Conservation (phyloP, 2,113 vertebrate species). For the Blennius ocellaris region DNA sequence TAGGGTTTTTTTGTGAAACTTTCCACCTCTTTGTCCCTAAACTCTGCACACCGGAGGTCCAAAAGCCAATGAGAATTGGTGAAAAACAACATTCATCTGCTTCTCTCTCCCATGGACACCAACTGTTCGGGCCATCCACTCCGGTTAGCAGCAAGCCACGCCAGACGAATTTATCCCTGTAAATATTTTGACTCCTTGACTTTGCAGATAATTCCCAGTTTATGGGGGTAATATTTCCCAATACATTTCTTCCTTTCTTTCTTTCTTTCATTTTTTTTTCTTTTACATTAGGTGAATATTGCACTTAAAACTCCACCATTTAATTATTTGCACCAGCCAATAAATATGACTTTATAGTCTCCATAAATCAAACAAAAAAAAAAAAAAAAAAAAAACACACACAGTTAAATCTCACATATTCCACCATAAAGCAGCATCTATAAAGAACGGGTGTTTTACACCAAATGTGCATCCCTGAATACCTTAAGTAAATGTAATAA, state of each 20-base stretch:
- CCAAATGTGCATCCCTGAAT: slow-evolving; percentile 95
- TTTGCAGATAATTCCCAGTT: slow-evolving; percentile 92
- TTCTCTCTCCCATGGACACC: slow-evolving; percentile 85
- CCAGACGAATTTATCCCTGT: slow-evolving; percentile 92
- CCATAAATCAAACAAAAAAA: slow-evolving; percentile 96
- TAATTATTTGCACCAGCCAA: slow-evolving; percentile 98
- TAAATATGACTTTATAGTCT: slow-evolving; percentile 96
- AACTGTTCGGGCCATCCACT: slow-evolving; percentile 85
- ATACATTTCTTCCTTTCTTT: slow-evolving; percentile 37
- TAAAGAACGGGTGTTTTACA: slow-evolving; percentile 96
- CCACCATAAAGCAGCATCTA: slow-evolving; percentile 95
- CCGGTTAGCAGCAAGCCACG: slow-evolving; percentile 85
- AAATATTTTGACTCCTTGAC: slow-evolving; percentile 96
- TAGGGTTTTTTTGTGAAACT: slow-evolving; percentile 34
- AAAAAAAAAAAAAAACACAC: slow-evolving; percentile 85
- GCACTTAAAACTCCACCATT: slow-evolving; percentile 96
- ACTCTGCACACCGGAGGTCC: slow-evolving; percentile 71
- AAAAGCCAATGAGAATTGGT: slow-evolving; percentile 78
- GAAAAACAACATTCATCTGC: slow-evolving; percentile 86
- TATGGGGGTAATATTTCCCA: slow-evolving; percentile 92
- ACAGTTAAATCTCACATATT: slow-evolving; percentile 97
- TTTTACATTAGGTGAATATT: slow-evolving; percentile 95
- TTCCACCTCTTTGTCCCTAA: slow-evolving; percentile 63
- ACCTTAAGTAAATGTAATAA: slow-evolving; percentile 99
- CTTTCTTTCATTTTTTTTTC: slow-evolving; percentile 82